These are phyloP conservation scores for Chaenogobius annularis DNA, from an alignment of 2,113 vertebrate genomes.

Conservation along the genomic window DNA sequence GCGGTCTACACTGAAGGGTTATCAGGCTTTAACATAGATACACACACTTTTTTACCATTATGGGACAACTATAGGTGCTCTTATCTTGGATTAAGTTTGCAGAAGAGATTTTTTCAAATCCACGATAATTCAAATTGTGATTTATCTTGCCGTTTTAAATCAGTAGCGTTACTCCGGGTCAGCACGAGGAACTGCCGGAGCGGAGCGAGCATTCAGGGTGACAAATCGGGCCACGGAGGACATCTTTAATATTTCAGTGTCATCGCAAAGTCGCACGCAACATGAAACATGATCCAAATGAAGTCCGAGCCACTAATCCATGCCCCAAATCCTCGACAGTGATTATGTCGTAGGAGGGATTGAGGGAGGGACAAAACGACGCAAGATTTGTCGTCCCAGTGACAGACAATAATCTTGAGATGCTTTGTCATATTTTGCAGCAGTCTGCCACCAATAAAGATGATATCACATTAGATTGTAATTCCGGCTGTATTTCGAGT, in stretches of 20 bases:
- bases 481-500: no score
- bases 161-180: neutral
- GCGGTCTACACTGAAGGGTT: no score
- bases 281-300: constrained; percentile 37
- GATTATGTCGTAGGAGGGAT: constrained; percentile 33
- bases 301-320: constrained; percentile 43
- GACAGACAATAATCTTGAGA: neutral
- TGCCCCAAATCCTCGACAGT: constrained; percentile 54
- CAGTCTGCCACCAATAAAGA: neutral
- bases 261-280: constrained; percentile 7
- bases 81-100: no score
- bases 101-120: neutral
- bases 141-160: neutral
- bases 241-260: constrained; percentile 41
- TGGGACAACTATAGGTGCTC: no score
- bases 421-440: neutral
- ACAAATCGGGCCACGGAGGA: constrained; percentile 43
- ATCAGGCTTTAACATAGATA: no score
- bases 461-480: neutral
- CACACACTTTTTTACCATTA: no score
- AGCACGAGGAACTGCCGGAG: constrained; percentile 14
- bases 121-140: neutral
- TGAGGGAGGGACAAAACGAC: neutral
- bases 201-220: constrained; percentile 13
- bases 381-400: neutral